Evolutionary conservation across 2,797 vertebrate genomes (phyloP).

Genomic region (Benthosema pterotum): DNA sequence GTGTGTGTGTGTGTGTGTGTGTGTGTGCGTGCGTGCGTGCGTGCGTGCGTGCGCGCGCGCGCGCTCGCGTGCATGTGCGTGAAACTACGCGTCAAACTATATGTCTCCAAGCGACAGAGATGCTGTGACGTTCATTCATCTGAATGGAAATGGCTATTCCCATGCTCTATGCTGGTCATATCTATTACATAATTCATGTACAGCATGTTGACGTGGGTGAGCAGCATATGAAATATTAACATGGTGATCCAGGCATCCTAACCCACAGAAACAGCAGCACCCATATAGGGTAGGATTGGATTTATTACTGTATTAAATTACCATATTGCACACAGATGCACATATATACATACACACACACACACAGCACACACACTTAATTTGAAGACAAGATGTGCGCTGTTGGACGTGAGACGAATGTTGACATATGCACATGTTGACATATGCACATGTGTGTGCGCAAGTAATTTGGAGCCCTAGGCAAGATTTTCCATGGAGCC

Average conservation of each 20-base stretch:
- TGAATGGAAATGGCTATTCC: slow-evolving; percentile 60
- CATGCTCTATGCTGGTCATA: slow-evolving; percentile 21
- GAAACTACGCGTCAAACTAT: slow-evolving; percentile 18
- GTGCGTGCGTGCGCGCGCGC: not conserved
- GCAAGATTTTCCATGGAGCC: too few species aligned
- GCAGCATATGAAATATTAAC: slow-evolving; percentile 73
- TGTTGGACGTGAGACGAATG: not conserved
- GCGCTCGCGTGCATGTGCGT: too few species aligned
- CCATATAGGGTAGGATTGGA: slow-evolving; percentile 10
- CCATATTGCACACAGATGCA: slow-evolving; percentile 13
- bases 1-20: not conserved
- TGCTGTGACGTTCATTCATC: slow-evolving; percentile 49
- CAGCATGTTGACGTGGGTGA: slow-evolving; percentile 40
- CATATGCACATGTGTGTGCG: not conserved
- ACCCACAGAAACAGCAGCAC: slow-evolving; percentile 52
- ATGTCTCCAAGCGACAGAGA: slow-evolving; percentile 43
- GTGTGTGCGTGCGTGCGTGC: not conserved
- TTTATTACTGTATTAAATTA: slow-evolving; percentile 10
- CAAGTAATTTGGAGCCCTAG: too few species aligned
- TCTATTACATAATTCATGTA: slow-evolving; percentile 68
- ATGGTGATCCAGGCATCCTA: slow-evolving; percentile 47
- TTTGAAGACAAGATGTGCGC: not conserved
- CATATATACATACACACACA: not conserved
- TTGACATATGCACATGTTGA: not conserved
- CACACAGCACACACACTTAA: not conserved